Conservation (phyloP, 1,140 invertebrate genomes). For the Oryzaephilus surinamensis region DNA sequence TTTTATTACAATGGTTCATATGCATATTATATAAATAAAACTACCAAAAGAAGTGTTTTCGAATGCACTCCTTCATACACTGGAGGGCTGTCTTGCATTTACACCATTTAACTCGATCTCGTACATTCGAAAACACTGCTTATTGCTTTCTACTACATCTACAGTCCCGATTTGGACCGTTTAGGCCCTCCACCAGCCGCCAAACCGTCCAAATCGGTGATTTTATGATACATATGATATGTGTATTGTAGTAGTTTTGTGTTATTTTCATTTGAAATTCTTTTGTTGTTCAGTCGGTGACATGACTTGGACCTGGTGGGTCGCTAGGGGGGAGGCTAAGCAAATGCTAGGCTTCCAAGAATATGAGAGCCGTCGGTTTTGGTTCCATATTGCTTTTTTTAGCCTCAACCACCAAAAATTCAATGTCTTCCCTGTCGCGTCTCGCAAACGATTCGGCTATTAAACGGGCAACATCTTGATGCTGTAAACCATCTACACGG, state of each 20-base stretch:
- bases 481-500: conserved; percentile 70
- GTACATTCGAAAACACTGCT: too few relatives aligned
- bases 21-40: conserved; percentile 34
- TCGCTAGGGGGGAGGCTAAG: conserved; percentile 66
- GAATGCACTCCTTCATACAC: too few relatives aligned
- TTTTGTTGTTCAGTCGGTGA: conserved; percentile 31
- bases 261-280: not conserved
- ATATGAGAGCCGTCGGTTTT: conserved; percentile 76
- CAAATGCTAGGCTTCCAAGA: conserved; percentile 80
- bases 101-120: too few relatives aligned
- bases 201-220: too few relatives aligned
- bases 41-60: too few relatives aligned
- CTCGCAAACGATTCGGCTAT: conserved; percentile 84
- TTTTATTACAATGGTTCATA: conserved; percentile 31
- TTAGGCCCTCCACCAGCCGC: too few relatives aligned
- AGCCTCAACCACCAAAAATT: conserved; percentile 81
- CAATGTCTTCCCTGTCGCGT: conserved; percentile 73
- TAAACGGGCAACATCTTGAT: conserved; percentile 70
- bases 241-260: conserved; percentile 21
- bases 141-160: too few relatives aligned
- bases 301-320: conserved; percentile 45
- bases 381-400: conserved; percentile 83
- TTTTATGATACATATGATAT: conserved; percentile 29
- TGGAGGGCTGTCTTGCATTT: too few relatives aligned
- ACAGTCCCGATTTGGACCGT: too few relatives aligned